Evolutionary conservation across 2,888 invertebrate genomes (phyloP), one percentile per base, ranked within the genome.

Genomic region (Drosophila prolongata): DNA sequence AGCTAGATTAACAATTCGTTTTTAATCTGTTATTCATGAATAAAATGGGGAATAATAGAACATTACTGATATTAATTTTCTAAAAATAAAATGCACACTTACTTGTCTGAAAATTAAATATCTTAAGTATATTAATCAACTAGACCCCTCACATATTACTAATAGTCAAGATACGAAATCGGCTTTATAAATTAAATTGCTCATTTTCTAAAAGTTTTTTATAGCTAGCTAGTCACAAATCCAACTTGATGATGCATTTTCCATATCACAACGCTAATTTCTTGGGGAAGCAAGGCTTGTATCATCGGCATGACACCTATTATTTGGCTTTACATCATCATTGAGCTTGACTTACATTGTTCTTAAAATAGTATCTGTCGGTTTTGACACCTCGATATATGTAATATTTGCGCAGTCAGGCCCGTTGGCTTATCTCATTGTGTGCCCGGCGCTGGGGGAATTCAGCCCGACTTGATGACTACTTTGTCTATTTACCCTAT

Each of bases 401-500:
- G 65, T 46, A 42, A 66, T 66, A 42, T 66, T 54, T 66, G 46
- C 35, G 11, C 54, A 66, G 65, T 65, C 52, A 62, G 64, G 43
- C 43, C 64, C 64, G 67, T 40, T 35, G 42, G 50, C 44, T 72
- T 42, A 60, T 53, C 49, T 68, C 67, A 60, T 61, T 56, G 64
- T 57, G 57, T 67, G 46, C 52, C 8, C 56, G 56, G 53, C 37
- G 42, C 40, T 13, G 35, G 56, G 52, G 67, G 16, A 81, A 74
- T 84, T 79, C 72, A 78, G 76, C 54, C 61, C 81, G 81, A 62
- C 62, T 62, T 62, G 62, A 62, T 61, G 62, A 62, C 71, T 71
- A 76, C 65, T 78, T 78, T 86, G 70, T 66, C 68, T 86, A 78
- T 83, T 86, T 81, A 83, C 83, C 80, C 80, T 71, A 80, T 75